A percentile compares a stretch with the other conserved stretches of the same genome.
These are phyloP conservation scores for Amblyopsis hoosieri DNA, from an alignment of 2,797 vertebrate species.

Conservation along the genomic window DNA sequence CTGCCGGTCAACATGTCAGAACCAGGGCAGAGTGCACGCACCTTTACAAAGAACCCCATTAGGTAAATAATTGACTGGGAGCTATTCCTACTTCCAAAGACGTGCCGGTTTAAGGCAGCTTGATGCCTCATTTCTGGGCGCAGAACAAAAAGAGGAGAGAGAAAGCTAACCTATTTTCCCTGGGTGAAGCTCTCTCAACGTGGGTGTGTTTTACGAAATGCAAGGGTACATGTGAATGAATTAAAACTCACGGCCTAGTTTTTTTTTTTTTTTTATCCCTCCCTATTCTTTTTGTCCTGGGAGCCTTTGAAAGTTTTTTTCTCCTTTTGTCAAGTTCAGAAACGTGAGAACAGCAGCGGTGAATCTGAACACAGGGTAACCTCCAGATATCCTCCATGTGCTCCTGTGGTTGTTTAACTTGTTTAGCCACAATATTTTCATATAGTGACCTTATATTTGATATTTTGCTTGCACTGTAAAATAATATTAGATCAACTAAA, in stretches of 20 bases:
- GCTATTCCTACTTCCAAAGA: conserved; percentile 15
- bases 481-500: too few species aligned
- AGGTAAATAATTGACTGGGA: conserved; percentile 53
- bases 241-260: conserved; percentile 65
- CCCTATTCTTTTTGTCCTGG: conserved; percentile 47
- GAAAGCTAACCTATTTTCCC: conserved; percentile 44
- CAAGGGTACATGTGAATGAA: conserved; percentile 58
- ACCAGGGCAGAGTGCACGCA: conserved; percentile 9
- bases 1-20: conserved; percentile 30
- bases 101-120: conserved; percentile 40
- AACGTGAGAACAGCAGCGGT: conserved; percentile 33
- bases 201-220: conserved; percentile 57
- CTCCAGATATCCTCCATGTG: conserved; percentile 19
- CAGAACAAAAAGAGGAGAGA: conserved; percentile 30
- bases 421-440: too few species aligned
- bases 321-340: conserved; percentile 34
- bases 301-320: conserved; percentile 52
- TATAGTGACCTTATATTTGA: too few species aligned
- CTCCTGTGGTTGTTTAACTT: not conserved
- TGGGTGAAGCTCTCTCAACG: conserved; percentile 42
- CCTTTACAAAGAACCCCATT: conserved; percentile 9
- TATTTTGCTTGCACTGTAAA: too few species aligned
- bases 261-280: conserved; percentile 14
- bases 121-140: conserved; percentile 30
- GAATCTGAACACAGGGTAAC: conserved; percentile 16